These are phyloP conservation scores for Cylindroiulus punctatus DNA, from an alignment of 2,888 invertebrate genomes.

Conservation along the genomic window DNA sequence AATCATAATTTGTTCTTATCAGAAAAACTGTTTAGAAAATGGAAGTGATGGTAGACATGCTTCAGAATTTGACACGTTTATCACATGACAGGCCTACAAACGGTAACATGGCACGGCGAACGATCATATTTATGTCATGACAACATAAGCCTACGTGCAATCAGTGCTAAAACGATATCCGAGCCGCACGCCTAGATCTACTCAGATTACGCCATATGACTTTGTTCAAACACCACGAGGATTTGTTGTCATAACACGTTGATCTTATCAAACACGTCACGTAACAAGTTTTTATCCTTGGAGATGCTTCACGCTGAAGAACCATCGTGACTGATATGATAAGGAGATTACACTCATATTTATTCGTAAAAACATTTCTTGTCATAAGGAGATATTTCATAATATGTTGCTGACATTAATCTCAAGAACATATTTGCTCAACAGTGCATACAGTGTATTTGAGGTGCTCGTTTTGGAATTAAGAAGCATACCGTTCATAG, in stretches of 20 bases:
- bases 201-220: neutral
- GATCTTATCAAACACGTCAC: neutral
- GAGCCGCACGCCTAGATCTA: neutral
- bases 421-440: neutral
- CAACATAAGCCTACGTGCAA: too few species aligned
- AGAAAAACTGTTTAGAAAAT: too few species aligned
- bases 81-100: too few species aligned
- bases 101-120: too few species aligned
- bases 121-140: too few species aligned
- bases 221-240: neutral
- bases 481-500: too few species aligned
- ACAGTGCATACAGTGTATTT: too few species aligned
- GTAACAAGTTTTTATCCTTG: neutral
- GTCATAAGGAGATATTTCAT: neutral
- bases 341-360: neutral
- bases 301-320: neutral
- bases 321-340: neutral
- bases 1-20: too few species aligned
- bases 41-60: too few species aligned
- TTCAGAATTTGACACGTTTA: too few species aligned
- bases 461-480: too few species aligned
- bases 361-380: neutral
- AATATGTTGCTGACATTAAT: neutral
- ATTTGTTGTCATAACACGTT: conserved; percentile 5
- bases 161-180: too few species aligned